phyloP scores from a whole-genome alignment of 2,888 invertebrate species.

The Macrophya alboannulata region DNA sequence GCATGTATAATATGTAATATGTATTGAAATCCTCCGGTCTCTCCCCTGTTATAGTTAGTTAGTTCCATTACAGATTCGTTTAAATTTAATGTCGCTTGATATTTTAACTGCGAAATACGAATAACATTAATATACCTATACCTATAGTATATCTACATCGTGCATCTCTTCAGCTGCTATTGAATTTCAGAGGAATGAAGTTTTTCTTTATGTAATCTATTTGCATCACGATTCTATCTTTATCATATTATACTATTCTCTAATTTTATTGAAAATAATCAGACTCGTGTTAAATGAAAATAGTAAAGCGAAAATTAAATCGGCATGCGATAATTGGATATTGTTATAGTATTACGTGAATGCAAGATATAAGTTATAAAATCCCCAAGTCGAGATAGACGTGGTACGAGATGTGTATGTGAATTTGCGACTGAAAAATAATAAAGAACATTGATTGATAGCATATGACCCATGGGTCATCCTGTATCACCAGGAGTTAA shows the following conservation, averaged over 20 bases:
- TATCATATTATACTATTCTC: neutral
- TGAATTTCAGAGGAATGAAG: neutral
- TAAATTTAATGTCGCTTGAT: slow-evolving; percentile 42
- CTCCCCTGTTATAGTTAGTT: slow-evolving; percentile 15
- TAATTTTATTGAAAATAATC: neutral
- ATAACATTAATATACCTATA: slow-evolving; percentile 4
- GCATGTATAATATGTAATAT: slow-evolving; percentile 33
- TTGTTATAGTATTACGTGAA: neutral
- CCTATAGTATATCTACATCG: neutral
- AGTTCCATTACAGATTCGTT: slow-evolving; percentile 40
- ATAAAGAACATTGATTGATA: slow-evolving; percentile 50
- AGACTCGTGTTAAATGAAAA: neutral
- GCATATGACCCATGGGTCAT: slow-evolving; percentile 44
- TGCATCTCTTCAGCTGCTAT: neutral
- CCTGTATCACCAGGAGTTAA: slow-evolving; percentile 40
- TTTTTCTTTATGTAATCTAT: no score
- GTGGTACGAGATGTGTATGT: slow-evolving; percentile 3
- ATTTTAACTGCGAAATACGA: slow-evolving; percentile 21
- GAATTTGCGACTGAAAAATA: slow-evolving; percentile 43
- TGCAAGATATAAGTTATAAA: slow-evolving; percentile 28
- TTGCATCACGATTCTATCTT: neutral
- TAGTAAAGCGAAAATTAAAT: neutral
- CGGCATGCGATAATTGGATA: neutral
- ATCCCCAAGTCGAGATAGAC: slow-evolving; percentile 1
- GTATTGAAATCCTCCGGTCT: slow-evolving; percentile 47